phyloP scores from a whole-genome alignment of 2,888 invertebrate genomes.

The Chrysotoxum bicinctum region DNA sequence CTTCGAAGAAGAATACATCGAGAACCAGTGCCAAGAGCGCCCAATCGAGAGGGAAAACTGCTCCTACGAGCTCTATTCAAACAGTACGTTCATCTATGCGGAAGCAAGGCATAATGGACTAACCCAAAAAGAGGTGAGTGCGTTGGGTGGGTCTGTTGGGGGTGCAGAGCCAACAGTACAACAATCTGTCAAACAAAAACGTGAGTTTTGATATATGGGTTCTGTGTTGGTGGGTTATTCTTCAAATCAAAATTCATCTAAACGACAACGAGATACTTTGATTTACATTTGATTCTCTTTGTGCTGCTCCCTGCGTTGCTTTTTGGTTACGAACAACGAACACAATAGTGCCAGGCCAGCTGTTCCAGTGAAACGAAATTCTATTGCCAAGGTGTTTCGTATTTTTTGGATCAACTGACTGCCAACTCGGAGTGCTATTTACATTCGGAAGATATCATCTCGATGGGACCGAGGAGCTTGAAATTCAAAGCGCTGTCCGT shows the following conservation, averaged over 20 bases:
- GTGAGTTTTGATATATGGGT: conserved; percentile 62
- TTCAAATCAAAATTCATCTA: conserved; percentile 27
- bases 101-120: conserved; percentile 80
- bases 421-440: conserved; percentile 84
- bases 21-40: conserved; percentile 89
- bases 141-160: not conserved
- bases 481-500: conserved; percentile 84
- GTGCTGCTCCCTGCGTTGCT: conserved; percentile 14
- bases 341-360: conserved; percentile 83
- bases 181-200: conserved; percentile 46
- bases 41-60: conserved; percentile 84
- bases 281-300: conserved; percentile 55
- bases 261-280: conserved; percentile 39
- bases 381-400: conserved; percentile 88
- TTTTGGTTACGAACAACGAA: conserved; percentile 1
- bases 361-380: conserved; percentile 87
- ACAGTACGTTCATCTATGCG: conserved; percentile 86
- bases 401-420: conserved; percentile 76
- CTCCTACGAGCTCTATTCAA: conserved; percentile 89
- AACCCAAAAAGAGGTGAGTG: conserved; percentile 80
- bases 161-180: conserved; percentile 11
- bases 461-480: conserved; percentile 89
- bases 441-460: conserved; percentile 91
- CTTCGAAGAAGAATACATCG: conserved; percentile 90
- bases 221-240: conserved; percentile 36